These are phyloP conservation scores for Watersipora subatra DNA, from an alignment of 1,140 invertebrate species.

Conservation along the genomic window DNA sequence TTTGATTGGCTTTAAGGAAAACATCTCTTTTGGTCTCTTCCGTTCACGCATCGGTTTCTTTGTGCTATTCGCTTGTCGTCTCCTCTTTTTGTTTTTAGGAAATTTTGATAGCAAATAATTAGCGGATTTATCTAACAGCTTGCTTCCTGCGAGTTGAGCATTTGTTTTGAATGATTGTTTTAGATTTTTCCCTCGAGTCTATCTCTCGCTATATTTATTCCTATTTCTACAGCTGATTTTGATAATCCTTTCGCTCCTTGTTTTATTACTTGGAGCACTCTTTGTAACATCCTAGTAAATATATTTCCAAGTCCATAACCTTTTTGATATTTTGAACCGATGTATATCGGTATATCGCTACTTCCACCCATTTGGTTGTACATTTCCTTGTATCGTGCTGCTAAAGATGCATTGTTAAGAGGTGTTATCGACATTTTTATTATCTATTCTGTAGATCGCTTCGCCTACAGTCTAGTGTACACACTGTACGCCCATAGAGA, in stretches of 20 bases:
- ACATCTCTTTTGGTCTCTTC: not conserved
- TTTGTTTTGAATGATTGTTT: not conserved
- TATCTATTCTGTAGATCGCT: not conserved
- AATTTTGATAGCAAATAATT: too few relatives aligned
- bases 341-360: not conserved
- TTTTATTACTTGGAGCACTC: not conserved
- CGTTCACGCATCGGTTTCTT: not conserved
- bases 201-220: not conserved
- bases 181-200: not conserved
- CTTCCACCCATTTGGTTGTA: not conserved
- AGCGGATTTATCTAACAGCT: too few relatives aligned
- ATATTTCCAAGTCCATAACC: not conserved
- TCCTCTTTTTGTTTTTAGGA: not conserved
- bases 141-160: too few relatives aligned
- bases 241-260: not conserved
- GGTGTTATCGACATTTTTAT: not conserved
- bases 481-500: not conserved
- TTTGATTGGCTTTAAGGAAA: not conserved
- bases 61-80: not conserved
- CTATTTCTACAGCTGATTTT: not conserved
- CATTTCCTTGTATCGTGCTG: not conserved
- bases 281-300: not conserved
- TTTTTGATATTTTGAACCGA: not conserved
- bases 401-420: not conserved
- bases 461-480: not conserved